These are phyloP conservation scores for Palaemon carinicauda DNA, from an alignment of 1,140 invertebrate species.

Conservation along the genomic window DNA sequence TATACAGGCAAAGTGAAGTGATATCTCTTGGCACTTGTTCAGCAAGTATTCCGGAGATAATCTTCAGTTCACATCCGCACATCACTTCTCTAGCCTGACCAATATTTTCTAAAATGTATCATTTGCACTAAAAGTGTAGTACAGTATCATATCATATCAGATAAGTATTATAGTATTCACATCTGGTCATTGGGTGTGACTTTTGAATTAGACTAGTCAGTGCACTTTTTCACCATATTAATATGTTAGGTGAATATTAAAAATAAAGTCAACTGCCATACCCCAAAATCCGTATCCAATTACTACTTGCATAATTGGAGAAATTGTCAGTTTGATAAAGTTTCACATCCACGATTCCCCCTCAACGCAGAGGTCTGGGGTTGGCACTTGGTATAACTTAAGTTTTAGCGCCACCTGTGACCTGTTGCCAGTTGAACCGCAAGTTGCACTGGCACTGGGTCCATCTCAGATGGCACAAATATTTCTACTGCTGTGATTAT, in stretches of 20 bases:
- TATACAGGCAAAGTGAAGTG: slow-evolving; percentile 35
- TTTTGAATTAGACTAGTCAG: slow-evolving; percentile 42
- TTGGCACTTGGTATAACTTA: neutral
- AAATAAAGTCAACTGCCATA: neutral
- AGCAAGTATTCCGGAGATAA: slow-evolving; percentile 53
- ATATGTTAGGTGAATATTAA: neutral
- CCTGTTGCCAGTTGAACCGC: neutral
- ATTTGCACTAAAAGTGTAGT: neutral
- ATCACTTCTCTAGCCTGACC: slow-evolving; percentile 15
- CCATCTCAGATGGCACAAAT: slow-evolving; percentile 45
- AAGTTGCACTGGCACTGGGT: neutral
- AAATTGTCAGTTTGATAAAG: neutral
- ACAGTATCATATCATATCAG: neutral
- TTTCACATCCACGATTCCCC: neutral
- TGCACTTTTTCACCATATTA: slow-evolving; percentile 3
- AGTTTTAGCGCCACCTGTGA: slow-evolving; percentile 1
- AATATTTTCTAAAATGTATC: neutral
- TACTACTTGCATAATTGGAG: neutral
- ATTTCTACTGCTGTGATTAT: slow-evolving; percentile 31
- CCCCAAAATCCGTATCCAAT: neutral
- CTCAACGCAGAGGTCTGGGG: neutral
- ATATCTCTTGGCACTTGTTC: slow-evolving; percentile 52
- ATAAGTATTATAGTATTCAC: neutral
- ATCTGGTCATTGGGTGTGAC: neutral
- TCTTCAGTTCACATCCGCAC: neutral